Evolutionary conservation across 2,888 invertebrate genomes (phyloP).

Genomic region (Clitarchus hookeri): DNA sequence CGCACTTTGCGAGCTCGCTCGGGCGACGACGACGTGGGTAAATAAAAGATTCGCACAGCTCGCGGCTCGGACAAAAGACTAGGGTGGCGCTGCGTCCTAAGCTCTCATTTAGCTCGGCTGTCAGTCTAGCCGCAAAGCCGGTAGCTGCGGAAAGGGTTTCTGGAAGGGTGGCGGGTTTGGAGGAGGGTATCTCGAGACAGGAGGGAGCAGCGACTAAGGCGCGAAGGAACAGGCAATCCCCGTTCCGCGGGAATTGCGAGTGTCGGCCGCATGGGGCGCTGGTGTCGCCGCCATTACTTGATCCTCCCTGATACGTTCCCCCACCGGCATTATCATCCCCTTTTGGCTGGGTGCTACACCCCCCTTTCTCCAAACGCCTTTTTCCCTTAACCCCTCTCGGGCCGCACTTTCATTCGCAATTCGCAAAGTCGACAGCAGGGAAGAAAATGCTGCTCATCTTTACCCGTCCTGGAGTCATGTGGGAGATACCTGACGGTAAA

Average conservation of each 20-base stretch:
- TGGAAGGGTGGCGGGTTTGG: not conserved
- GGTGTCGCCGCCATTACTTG: constrained; percentile 14
- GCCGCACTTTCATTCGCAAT: not conserved
- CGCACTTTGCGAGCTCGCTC: not conserved
- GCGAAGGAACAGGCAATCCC: constrained; percentile 10
- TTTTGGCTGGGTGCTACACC: too few relatives aligned
- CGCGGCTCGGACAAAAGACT: not conserved
- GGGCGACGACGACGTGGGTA: not conserved
- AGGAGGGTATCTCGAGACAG: not conserved
- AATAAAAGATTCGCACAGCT: not conserved
- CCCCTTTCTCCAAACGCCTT: too few relatives aligned
- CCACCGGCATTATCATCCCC: not conserved
- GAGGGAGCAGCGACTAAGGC: constrained; percentile 7
- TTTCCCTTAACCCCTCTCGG: not conserved
- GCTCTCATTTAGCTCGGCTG: constrained; percentile 3
- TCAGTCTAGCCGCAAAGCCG: constrained; percentile 14
- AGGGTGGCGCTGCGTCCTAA: not conserved
- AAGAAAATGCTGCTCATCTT: not conserved
- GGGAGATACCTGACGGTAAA: not conserved
- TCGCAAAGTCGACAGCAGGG: not conserved
- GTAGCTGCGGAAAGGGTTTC: not conserved
- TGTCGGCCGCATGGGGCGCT: constrained; percentile 9
- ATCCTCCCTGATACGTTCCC: constrained; percentile 11
- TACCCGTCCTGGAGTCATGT: not conserved
- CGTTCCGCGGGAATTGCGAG: constrained; percentile 7